phyloP scores from a whole-genome alignment of 1,140 invertebrate species.

The Achroia grisella region DNA sequence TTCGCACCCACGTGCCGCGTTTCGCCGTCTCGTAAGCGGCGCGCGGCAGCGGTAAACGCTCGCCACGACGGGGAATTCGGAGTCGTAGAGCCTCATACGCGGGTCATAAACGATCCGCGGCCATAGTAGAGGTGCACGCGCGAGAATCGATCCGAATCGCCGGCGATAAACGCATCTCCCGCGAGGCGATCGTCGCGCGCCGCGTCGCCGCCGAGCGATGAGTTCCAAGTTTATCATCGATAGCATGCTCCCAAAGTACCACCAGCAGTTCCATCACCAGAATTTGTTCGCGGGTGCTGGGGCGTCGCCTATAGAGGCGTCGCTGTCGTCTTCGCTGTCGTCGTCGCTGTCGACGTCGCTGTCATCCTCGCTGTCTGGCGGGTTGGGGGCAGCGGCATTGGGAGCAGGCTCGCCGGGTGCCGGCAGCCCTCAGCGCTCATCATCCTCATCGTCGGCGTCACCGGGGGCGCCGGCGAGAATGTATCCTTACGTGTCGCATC shows the following conservation, averaged over 20 bases:
- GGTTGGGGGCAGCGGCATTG: conserved; percentile 64
- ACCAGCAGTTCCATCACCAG: conserved; percentile 75
- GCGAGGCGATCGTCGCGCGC: conserved; percentile 70
- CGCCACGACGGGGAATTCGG: conserved; percentile 68
- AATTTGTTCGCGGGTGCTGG: conserved; percentile 74
- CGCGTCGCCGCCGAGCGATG: conserved; percentile 81
- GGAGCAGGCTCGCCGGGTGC: conserved; percentile 70
- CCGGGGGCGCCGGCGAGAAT: conserved; percentile 76
- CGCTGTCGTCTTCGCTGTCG: conserved; percentile 80
- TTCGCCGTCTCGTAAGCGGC: conserved; percentile 53
- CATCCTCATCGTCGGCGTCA: conserved; percentile 62
- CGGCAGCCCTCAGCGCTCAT: conserved; percentile 71
- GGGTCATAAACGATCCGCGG: conserved; percentile 73
- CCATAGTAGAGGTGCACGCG: conserved; percentile 72
- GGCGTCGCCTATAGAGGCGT: conserved; percentile 64
- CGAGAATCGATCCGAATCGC: conserved; percentile 69
- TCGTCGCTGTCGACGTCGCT: conserved; percentile 76
- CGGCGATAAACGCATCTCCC: conserved; percentile 69
- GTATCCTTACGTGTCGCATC: conserved; percentile 80
- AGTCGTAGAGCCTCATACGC: conserved; percentile 73
- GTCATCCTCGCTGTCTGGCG: conserved; percentile 79
- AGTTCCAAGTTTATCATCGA: conserved; percentile 97
- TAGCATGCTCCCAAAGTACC: conserved; percentile 97
- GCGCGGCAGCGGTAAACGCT: conserved; percentile 66
- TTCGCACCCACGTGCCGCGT: conserved; percentile 43